phyloP scores from a whole-genome alignment of 2,888 invertebrate species.

The Gnatocerus cornutus region DNA sequence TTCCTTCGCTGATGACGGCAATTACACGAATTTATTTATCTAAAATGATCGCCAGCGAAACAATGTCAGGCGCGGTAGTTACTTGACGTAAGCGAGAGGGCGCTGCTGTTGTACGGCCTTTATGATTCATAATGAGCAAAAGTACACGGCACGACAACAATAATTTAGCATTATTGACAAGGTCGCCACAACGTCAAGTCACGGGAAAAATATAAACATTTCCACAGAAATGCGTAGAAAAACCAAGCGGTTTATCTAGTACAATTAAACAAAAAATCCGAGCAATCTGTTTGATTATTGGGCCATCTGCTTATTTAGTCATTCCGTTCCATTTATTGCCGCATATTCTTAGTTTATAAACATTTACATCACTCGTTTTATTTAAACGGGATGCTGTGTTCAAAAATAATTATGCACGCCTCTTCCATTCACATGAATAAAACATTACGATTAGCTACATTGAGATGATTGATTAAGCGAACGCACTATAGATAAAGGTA shows the following conservation, averaged over 20 bases:
- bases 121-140: constrained; percentile 2
- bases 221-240: neutral
- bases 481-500: constrained; percentile 5
- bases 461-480: constrained; percentile 30
- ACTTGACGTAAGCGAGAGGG: constrained; percentile 7
- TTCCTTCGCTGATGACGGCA: neutral
- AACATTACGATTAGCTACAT: constrained; percentile 20
- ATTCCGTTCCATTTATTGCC: constrained; percentile 19
- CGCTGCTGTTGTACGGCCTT: constrained; percentile 6
- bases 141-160: constrained; percentile 11
- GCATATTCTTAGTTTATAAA: constrained; percentile 28
- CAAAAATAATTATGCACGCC: constrained; percentile 41
- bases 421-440: constrained; percentile 32
- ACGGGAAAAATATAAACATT: neutral
- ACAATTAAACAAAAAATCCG: constrained; percentile 19
- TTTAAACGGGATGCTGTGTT: constrained; percentile 22
- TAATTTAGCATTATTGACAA: constrained; percentile 9
- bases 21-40: constrained; percentile 33
- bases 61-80: constrained; percentile 16
- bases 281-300: constrained; percentile 23
- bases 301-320: constrained; percentile 40
- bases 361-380: constrained; percentile 34
- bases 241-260: constrained; percentile 1
- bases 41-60: constrained; percentile 26
- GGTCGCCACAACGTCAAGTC: constrained; percentile 6